Evolutionary conservation across 2,888 invertebrate species (phyloP), one percentile per base, ranked within the genome.

Genomic region (Cylindroiulus punctatus): DNA sequence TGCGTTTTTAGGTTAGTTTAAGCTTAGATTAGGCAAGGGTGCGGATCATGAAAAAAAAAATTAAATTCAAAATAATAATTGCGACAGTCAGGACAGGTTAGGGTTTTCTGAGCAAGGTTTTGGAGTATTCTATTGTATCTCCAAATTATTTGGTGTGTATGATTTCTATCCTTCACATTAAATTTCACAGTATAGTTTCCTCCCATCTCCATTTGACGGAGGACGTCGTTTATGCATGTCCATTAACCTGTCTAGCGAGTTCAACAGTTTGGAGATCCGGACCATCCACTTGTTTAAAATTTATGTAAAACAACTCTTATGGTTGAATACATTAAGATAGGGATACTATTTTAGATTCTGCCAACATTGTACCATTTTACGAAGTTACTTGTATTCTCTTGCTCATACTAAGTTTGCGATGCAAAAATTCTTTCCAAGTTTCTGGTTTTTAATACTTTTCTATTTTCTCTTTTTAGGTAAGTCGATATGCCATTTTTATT

Each of bases 401-500:
- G 52, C 52, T n/a, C 10, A 26, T 0, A 0, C 30, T 26, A 14
- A 3, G 30, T 76, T 30, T 76, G 76, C 10, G 12, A 52, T 19
- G 17, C 12, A 52, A n/a, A n/a, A n/a, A n/a, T n/a, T n/a, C n/a
- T 52, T 52, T 1, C 52, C 8, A 26, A 26, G 4, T 76, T 12
- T 76, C 1, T 1, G 65, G 14, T 76, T 76, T 76, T 26, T 30
- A 76, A 30, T 76, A 14, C 26, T 12, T 30, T 76, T 76, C 26
- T 76, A 0, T 30, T 76, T 65, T 76, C 7, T 76, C 30, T 1
- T 76, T 76, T 22, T 76, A 76, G 76, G 76, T 76, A 76, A 76
- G 76, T 76, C 76, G 76, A 14, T 76, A 26, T 76, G 30, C 30
- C 76, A 26, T 76, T 76, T 76, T 14, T 30, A 76, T 30, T 76